A percentile compares a stretch with the other conserved stretches of the same genome.
phyloP scores from a whole-genome alignment of 2,888 invertebrate species.

The Epirrita christyi region DNA sequence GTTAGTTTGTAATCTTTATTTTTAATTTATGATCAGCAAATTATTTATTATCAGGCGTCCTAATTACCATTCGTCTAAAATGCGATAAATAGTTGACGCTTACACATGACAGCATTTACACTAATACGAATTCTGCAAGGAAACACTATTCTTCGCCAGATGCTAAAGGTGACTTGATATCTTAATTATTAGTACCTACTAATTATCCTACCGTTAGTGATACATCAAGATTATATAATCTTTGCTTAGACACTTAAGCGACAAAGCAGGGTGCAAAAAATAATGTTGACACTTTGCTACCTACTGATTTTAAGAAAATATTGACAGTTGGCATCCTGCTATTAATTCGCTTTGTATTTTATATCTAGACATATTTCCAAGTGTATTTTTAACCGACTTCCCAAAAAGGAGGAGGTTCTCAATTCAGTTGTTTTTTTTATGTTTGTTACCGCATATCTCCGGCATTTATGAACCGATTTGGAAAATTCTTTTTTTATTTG shows the following conservation, averaged over 20 bases:
- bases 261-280: not conserved
- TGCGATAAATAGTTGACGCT: not conserved
- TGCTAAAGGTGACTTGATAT: slow-evolving; percentile 1
- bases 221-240: no score
- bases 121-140: not conserved
- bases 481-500: no score
- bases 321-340: no score
- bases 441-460: no score
- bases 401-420: no score
- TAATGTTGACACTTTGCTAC: no score
- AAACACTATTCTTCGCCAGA: not conserved
- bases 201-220: not conserved
- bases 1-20: not conserved
- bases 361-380: not conserved
- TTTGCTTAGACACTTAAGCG: no score
- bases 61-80: slow-evolving; percentile 11
- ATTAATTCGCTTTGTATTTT: not conserved
- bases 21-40: slow-evolving; percentile 16
- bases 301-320: no score
- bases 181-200: not conserved
- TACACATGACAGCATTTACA: not conserved
- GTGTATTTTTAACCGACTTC: no score
- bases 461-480: no score
- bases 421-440: no score
- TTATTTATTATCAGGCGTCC: slow-evolving; percentile 4